Conservation (phyloP, 1,140 invertebrate genomes). For the Trichogramma pretiosum region DNA sequence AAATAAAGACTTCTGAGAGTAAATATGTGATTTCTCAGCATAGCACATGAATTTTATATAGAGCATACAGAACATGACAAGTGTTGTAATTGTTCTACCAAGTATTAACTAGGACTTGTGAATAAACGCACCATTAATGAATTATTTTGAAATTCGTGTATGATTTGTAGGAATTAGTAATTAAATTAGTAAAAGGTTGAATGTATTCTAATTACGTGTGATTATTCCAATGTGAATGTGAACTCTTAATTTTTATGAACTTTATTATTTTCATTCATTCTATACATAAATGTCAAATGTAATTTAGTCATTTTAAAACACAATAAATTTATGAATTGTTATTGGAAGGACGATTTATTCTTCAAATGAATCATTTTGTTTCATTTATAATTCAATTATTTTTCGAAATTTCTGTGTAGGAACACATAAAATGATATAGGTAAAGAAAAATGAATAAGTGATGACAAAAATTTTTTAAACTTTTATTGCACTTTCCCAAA, state of each 20-base stretch:
- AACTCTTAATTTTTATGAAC: conserved; percentile 26
- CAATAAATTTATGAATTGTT: conserved; percentile 32
- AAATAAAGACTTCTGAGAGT: background rate
- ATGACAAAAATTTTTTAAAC: background rate
- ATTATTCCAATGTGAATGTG: conserved; percentile 36
- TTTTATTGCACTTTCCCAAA: conserved; percentile 41
- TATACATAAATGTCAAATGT: conserved; percentile 22
- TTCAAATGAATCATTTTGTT: too few species aligned
- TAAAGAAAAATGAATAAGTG: background rate
- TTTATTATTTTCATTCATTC: conserved; percentile 27
- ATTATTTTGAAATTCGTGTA: conserved; percentile 20
- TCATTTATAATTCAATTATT: too few species aligned
- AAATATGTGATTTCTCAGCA: conserved; percentile 2
- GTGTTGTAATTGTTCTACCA: conserved; percentile 9
- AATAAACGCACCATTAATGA: conserved; percentile 24
- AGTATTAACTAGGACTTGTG: conserved; percentile 22
- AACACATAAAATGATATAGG: background rate
- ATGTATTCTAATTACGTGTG: too few species aligned
- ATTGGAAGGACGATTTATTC: too few species aligned
- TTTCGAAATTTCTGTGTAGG: too few species aligned
- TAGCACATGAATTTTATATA: conserved; percentile 5
- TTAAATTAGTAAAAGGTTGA: conserved; percentile 25
- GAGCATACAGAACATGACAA: background rate
- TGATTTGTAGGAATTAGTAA: conserved; percentile 25
- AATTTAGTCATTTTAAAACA: conserved; percentile 24